Base-by-base conservation (phyloP, 2,888 invertebrate genomes). In the Coleophora deauratella region DNA sequence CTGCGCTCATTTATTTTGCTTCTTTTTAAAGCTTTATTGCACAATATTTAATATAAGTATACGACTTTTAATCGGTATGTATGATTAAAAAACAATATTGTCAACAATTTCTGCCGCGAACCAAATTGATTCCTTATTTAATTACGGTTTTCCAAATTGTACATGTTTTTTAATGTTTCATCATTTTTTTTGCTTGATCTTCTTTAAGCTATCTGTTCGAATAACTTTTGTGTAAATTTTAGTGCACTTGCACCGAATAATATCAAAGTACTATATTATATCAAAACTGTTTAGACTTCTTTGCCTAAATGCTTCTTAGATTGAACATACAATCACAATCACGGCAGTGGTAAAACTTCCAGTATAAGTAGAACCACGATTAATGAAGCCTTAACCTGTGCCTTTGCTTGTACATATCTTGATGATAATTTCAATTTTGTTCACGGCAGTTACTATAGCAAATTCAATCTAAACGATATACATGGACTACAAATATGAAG, bases 401-500 rank as follows among this genome's bases (percentile, higher is more conserved):
- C n/a, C n/a, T n/a, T n/a, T 21, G 21, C 3, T 21, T 21, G 21
- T 21, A 6, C 21, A 21, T 21, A 4, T 3, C 6, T 21, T 21
- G 21, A 21, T 21, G n/a, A 21, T 21, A 6, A 6, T 21, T 4
- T 21, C 21, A 21, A 21, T 55, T 62, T 59, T 57, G 61, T 60
- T 61, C 58, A 66, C 65, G 61, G 56, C 61, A 54, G 52, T 66
- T 4, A 21, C 21, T 21, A 6, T 6, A 21, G n/a, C n/a, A 21
- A 21, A 21, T 21, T 21, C 21, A 21, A 21, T 21, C 6, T 21
- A 6, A 21, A 4, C 21, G 21, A 21, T 21, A 21, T 21, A 4
- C 3, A 3, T 4, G 21, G 66, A 70, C 63, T 52, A 62, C 73
- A 63, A 77, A 74, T 78, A 75, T 81, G 71, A 81, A 74, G 72